Conservation (phyloP, 2,113 vertebrate species). For the Conger conger region DNA sequence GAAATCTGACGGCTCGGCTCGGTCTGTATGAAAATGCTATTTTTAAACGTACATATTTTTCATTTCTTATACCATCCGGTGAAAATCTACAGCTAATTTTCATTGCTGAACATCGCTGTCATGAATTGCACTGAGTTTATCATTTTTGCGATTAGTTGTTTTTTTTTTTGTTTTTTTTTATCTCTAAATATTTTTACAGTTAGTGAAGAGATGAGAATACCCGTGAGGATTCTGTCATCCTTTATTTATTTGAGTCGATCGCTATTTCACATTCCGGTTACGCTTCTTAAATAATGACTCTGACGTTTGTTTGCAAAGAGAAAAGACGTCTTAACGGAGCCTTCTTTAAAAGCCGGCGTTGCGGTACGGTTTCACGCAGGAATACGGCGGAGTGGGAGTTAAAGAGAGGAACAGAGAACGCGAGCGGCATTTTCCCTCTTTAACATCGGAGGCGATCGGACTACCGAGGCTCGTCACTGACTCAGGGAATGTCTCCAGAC, state of each 20-base stretch:
- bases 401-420: background rate
- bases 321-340: background rate
- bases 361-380: background rate
- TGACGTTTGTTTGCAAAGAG: background rate
- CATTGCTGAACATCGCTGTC: background rate
- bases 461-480: background rate
- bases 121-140: slow-evolving; percentile 19
- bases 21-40: background rate
- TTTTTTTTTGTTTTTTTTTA: too few species aligned
- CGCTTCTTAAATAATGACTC: background rate
- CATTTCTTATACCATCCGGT: background rate
- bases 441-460: background rate
- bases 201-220: background rate
- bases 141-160: background rate
- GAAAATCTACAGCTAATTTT: background rate
- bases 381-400: background rate
- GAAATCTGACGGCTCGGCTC: background rate
- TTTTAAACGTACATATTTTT: background rate
- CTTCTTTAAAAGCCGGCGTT: background rate
- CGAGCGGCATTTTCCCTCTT: slow-evolving; percentile 3
- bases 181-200: background rate
- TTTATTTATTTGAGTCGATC: slow-evolving; percentile 23
- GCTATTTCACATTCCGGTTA: slow-evolving; percentile 19
- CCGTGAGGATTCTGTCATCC: slow-evolving; percentile 25
- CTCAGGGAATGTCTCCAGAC: background rate